Evolutionary conservation across 2,888 invertebrate species (phyloP), one percentile per base, ranked within the genome.

Genomic region (Watsonalla cultraria): DNA sequence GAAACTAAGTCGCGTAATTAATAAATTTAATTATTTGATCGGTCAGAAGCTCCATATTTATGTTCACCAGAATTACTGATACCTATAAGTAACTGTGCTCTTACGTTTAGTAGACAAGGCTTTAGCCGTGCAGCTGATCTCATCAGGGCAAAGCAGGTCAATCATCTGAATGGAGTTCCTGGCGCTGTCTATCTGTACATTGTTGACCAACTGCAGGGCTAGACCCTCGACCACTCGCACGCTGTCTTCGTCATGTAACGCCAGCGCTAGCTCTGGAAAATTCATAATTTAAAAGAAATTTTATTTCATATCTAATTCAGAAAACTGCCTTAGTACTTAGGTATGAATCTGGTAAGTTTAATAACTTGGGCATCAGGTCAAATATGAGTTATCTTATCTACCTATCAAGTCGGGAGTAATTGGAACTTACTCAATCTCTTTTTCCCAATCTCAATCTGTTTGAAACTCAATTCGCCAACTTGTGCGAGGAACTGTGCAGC

Each of bases 381-480:
- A 24, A 4, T 24, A 24, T n/a, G n/a, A n/a, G n/a, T n/a, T n/a
- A n/a, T n/a, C n/a, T n/a, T n/a, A n/a, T n/a, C n/a, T n/a, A n/a
- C n/a, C n/a, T n/a, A n/a, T n/a, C n/a, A n/a, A n/a, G n/a, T 24
- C 24, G 24, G 4, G 24, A 1, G 2, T 24, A 24, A 2, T 24
- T 24, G 24, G 13, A 48, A 66, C 77, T 72, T 54, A 89, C 89
- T 80, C 1, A 89, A 78, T 54, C 89, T 78, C 47, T 68, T 72
- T 56, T 82, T 86, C 7, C 88, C 89, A 24, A 78, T 54, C 2
- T 78, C 68, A 8, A 89, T 78, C 54, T 87, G 82, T 0, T 57
- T 60, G 33, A 58, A 65, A 51, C 58, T 64, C 24, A 88, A 61
- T 11, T 76, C 68, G 0, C 74, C 74, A 5, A 88, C 61, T 34